phyloP scores from a whole-genome alignment of 2,888 invertebrate species.

The Diarsia mendica region DNA sequence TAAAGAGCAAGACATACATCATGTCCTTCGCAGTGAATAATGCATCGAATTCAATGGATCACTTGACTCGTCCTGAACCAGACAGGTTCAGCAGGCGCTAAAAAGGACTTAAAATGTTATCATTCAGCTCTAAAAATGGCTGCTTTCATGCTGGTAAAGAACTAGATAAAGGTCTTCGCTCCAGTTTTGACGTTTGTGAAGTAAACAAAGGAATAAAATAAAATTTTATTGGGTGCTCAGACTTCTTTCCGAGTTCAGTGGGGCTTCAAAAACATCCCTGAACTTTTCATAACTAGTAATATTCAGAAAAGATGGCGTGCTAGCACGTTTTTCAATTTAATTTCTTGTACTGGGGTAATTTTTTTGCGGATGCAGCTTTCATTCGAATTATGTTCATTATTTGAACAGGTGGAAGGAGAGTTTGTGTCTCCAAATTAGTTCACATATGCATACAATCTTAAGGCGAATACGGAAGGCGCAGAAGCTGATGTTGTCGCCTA shows the following conservation, averaged over 20 bases:
- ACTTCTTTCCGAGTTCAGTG: slow-evolving; percentile 24
- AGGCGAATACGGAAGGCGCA: background rate
- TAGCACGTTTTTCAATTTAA: slow-evolving; percentile 26
- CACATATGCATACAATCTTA: slow-evolving; percentile 31
- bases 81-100: slow-evolving; percentile 1
- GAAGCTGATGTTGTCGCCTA: background rate
- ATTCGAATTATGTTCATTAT: slow-evolving; percentile 58
- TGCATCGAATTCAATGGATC: slow-evolving; percentile 41
- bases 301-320: slow-evolving; percentile 33
- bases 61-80: slow-evolving; percentile 18
- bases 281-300: slow-evolving; percentile 40
- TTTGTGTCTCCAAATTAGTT: slow-evolving; percentile 37
- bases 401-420: slow-evolving; percentile 62
- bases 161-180: slow-evolving; percentile 9
- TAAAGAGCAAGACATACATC: slow-evolving; percentile 60
- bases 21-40: slow-evolving; percentile 51
- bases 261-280: slow-evolving; percentile 36
- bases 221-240: slow-evolving; percentile 42
- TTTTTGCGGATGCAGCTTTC: slow-evolving; percentile 50
- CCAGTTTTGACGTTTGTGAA: slow-evolving; percentile 32
- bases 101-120: slow-evolving; percentile 1
- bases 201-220: slow-evolving; percentile 47
- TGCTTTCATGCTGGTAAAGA: slow-evolving; percentile 22
- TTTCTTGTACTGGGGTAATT: slow-evolving; percentile 21
- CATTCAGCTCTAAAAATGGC: background rate